These are phyloP conservation scores for Thumatha senex DNA, from an alignment of 2,888 invertebrate species.

Conservation along the genomic window DNA sequence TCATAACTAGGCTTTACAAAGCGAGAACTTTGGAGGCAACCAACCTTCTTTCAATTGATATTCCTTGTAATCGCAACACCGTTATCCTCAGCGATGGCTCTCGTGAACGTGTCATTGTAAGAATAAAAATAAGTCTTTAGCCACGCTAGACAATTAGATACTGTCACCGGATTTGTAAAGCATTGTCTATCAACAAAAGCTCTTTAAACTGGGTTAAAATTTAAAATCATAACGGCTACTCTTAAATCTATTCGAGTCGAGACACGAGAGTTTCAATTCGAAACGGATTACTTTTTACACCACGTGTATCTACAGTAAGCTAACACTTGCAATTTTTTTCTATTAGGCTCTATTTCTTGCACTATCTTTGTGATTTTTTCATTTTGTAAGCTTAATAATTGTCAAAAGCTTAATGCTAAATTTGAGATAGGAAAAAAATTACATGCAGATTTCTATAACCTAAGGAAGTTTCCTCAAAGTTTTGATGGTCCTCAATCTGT, in stretches of 20 bases:
- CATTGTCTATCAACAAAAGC: conserved; percentile 42
- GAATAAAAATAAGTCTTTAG: conserved; percentile 35
- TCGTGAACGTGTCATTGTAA: conserved; percentile 34
- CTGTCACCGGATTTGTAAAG: conserved; percentile 37
- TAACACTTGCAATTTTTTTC: too few relatives aligned
- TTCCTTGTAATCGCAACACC: not conserved
- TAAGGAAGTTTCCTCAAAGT: too few relatives aligned
- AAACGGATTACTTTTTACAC: conserved; percentile 1
- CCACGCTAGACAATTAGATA: conserved; percentile 33
- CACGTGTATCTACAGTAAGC: not conserved
- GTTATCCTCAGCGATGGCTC: conserved; percentile 13
- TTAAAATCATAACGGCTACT: conserved; percentile 47
- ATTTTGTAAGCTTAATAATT: too few relatives aligned
- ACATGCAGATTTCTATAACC: too few relatives aligned
- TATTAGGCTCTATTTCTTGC: too few relatives aligned
- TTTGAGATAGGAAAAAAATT: too few relatives aligned
- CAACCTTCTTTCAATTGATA: too few relatives aligned
- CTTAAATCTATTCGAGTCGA: conserved; percentile 36
- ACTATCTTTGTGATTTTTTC: too few relatives aligned
- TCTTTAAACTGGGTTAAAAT: conserved; percentile 52
- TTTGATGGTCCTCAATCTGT: too few relatives aligned
- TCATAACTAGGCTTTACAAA: too few relatives aligned
- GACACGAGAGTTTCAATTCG: conserved; percentile 1
- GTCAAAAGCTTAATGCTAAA: too few relatives aligned
- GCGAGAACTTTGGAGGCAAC: too few relatives aligned